Evolutionary conservation across 2,113 vertebrate genomes (phyloP).

Genomic region (Ivindomyrus marchei): DNA sequence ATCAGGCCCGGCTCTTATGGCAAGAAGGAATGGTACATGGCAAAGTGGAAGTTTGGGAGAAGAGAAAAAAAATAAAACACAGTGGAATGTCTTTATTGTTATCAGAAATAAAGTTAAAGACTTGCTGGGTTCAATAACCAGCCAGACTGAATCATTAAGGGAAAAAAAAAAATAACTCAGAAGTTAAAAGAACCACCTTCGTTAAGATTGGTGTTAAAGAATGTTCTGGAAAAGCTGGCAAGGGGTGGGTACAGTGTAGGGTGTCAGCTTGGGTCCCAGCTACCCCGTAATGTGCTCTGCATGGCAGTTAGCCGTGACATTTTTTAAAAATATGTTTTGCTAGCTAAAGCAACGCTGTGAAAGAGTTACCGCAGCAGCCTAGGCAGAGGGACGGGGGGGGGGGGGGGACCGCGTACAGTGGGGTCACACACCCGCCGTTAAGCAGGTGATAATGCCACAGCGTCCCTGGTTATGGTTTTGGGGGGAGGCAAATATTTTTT

Average conservation of each 20-base stretch:
- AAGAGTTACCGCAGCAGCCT: background rate
- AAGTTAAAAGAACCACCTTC: slow-evolving; percentile 17
- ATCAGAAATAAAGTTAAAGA: slow-evolving; percentile 16
- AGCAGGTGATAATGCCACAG: background rate
- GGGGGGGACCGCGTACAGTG: background rate
- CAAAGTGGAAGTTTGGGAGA: slow-evolving; percentile 25
- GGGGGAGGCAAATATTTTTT: background rate
- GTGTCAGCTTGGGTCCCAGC: background rate
- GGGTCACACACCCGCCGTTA: background rate
- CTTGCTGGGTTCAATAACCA: slow-evolving; percentile 28
- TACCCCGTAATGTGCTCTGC: background rate
- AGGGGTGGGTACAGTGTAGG: background rate
- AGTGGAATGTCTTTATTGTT: slow-evolving; percentile 56
- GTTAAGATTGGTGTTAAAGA: slow-evolving; percentile 31
- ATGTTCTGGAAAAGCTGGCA: slow-evolving; percentile 5
- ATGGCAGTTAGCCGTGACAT: background rate
- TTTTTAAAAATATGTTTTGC: background rate
- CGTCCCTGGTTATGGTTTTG: background rate
- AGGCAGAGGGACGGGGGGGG: background rate
- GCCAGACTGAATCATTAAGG: slow-evolving; percentile 24
- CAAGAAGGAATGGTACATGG: slow-evolving; percentile 61
- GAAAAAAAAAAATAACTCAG: background rate
- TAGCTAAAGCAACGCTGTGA: background rate
- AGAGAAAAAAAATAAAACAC: slow-evolving; percentile 23
- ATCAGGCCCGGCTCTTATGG: slow-evolving; percentile 34